Evolutionary conservation across 2,888 invertebrate species (phyloP).

Genomic region (Onthophagus sagittarius): DNA sequence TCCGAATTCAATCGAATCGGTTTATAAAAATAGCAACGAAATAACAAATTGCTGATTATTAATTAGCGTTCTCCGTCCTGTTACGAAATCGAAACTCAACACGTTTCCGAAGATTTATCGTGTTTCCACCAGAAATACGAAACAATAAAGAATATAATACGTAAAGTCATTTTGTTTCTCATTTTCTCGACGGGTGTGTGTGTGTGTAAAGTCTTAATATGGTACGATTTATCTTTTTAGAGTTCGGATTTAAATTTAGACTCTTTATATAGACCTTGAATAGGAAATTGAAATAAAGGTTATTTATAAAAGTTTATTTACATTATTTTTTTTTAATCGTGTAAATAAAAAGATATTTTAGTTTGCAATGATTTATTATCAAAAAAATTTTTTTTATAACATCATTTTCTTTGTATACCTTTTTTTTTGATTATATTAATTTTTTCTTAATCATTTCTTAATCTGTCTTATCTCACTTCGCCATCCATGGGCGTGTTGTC

Average conservation of each 20-base stretch:
- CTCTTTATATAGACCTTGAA: neutral
- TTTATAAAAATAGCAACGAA: neutral
- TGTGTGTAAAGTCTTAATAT: neutral
- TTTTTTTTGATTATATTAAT: neutral
- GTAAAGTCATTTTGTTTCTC: neutral
- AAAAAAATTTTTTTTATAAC: neutral
- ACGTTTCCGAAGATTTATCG: neutral
- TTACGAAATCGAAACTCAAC: neutral
- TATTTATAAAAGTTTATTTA: no score
- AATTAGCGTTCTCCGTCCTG: neutral
- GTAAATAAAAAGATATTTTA: neutral
- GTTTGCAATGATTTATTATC: neutral
- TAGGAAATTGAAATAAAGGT: no score
- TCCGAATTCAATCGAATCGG: neutral
- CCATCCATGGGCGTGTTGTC: constrained; percentile 33
- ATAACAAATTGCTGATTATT: neutral
- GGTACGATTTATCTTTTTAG: neutral
- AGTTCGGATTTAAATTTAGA: neutral
- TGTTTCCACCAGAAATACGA: neutral
- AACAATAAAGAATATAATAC: neutral
- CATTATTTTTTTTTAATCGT: no score
- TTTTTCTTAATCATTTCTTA: neutral
- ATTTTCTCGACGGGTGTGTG: neutral
- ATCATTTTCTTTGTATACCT: no score
- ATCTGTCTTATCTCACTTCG: constrained; percentile 20